Evolutionary conservation across 2,888 invertebrate genomes (phyloP), one percentile per base, ranked within the genome.

Genomic region (Atethmia centrago): DNA sequence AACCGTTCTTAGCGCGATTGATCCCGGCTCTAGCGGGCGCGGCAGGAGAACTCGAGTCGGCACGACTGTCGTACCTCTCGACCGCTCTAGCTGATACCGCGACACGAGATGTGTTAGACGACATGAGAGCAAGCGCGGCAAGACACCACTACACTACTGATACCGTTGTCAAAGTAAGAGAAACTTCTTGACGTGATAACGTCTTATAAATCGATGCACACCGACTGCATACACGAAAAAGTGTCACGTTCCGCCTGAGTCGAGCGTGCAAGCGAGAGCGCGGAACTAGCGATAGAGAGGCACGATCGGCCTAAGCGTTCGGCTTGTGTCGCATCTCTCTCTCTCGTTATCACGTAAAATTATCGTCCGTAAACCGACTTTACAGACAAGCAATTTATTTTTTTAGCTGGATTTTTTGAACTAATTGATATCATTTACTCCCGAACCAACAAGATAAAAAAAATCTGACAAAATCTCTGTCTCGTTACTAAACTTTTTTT

Each of bases 121-220:
- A 97, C 82, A 97, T 98, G 75, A 96, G 99, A 72, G 98, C 98
- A 12, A 98, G 97, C 71, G 98, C 98, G 2, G 98, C 98, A 0
- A 98, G 98, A 88, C 97, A 97, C 1, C 98, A 99, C 91, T 98
- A 98, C 77, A 98, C 99, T 77, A 98, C 98, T 82, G 98, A 99
- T 89, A 98, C 98, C 5, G 97, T 99, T 53, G 97, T 98, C 59
- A 98, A 98, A 95, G 98, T 98, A 76, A 79, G 40, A 49, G 4
- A 42, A 51, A 12, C 56, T 1, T 1, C 0, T 16, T n/a, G n/a
- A n/a, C n/a, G n/a, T n/a, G n/a, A n/a, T n/a, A n/a, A n/a, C n/a
- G n/a, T n/a, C n/a, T n/a, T n/a, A n/a, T n/a, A n/a, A n/a, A n/a
- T n/a, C n/a, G n/a, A n/a, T n/a, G n/a, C n/a, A n/a, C n/a, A n/a